Conservation (phyloP, 2,797 vertebrate genomes). For the Silurus aristotelis region DNA sequence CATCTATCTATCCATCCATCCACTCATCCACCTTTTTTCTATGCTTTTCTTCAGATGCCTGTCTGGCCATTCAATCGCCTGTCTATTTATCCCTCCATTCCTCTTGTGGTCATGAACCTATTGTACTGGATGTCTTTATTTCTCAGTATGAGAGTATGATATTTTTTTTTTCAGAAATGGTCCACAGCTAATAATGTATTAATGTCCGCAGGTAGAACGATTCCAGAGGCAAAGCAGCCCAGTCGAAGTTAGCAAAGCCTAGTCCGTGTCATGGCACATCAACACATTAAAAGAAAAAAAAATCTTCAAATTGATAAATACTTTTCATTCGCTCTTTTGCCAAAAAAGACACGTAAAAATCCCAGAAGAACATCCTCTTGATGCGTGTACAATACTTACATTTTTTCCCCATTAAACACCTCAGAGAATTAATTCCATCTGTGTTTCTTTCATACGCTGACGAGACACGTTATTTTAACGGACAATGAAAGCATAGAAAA, state of each 20-base stretch:
- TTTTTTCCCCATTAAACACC: not conserved
- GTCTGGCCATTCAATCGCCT: not conserved
- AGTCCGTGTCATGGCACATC: conserved; percentile 11
- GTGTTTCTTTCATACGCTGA: not conserved
- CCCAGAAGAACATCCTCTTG: not conserved
- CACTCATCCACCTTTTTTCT: not conserved
- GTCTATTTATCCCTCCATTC: not conserved
- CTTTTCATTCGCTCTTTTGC: not conserved
- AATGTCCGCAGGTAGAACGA: conserved; percentile 8
- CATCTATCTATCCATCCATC: not conserved
- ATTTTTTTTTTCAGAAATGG: conserved; percentile 4
- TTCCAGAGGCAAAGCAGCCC: not conserved
- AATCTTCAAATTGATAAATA: not conserved
- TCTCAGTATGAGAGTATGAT: not conserved
- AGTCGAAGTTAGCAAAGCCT: conserved; percentile 11
- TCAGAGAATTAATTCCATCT: conserved; percentile 4
- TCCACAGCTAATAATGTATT: conserved; percentile 40
- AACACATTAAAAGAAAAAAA: not conserved
- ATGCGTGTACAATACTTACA: not conserved
- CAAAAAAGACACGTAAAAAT: not conserved
- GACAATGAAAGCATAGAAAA: conserved; percentile 29
- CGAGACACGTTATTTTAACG: conserved; percentile 16
- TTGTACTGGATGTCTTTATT: not conserved
- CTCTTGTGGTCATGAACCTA: not conserved
- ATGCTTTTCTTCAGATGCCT: not conserved